Evolutionary conservation across 2,888 invertebrate genomes (phyloP).

Genomic region (Papilio protenor): DNA sequence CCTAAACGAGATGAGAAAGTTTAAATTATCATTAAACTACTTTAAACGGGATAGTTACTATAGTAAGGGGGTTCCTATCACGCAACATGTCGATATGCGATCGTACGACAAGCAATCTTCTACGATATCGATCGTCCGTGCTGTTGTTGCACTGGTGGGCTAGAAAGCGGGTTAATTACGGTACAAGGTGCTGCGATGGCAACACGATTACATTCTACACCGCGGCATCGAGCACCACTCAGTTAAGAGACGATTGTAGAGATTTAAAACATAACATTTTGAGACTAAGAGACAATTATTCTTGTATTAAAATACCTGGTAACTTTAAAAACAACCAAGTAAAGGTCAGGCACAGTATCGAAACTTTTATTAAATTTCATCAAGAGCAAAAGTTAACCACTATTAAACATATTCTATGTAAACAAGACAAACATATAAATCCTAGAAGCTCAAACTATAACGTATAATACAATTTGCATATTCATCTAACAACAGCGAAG

Average conservation of each 20-base stretch:
- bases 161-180: conserved; percentile 26
- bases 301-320: neutral
- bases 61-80: neutral
- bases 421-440: neutral
- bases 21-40: neutral
- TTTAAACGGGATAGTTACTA: neutral
- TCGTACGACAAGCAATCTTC: conserved; percentile 16
- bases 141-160: neutral
- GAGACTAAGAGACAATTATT: neutral
- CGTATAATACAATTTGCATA: conserved; percentile 47
- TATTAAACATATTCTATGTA: neutral
- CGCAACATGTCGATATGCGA: conserved; percentile 7
- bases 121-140: conserved; percentile 17
- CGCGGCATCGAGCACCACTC: conserved; percentile 50
- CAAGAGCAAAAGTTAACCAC: neutral
- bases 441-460: conserved; percentile 40
- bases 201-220: conserved; percentile 64
- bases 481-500: conserved; percentile 45
- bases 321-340: neutral
- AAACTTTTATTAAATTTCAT: no score
- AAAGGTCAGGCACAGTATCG: no score
- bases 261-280: neutral
- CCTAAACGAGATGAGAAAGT: neutral
- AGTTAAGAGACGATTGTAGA: conserved; percentile 24
- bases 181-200: conserved; percentile 59